phyloP scores from a whole-genome alignment of 2,888 invertebrate genomes.

The Drosophila gaucha region DNA sequence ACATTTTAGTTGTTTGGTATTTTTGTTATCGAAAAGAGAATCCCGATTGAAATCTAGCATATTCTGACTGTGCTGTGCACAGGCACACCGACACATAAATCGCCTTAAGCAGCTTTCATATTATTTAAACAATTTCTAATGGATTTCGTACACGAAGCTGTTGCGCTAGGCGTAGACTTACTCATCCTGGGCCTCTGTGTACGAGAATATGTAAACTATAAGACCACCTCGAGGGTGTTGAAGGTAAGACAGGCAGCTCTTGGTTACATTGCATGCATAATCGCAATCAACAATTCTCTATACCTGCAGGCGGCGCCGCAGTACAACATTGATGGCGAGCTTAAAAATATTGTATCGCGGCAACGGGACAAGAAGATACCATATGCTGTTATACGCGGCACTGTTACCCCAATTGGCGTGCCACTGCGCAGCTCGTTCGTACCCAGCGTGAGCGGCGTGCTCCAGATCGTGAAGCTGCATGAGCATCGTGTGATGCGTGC shows the following conservation, averaged over 20 bases:
- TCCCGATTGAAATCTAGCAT: constrained; percentile 1
- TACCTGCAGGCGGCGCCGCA: constrained; percentile 88
- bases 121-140: constrained; percentile 83
- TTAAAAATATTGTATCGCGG: constrained; percentile 87
- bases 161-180: constrained; percentile 90
- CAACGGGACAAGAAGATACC: constrained; percentile 88
- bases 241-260: constrained; percentile 86
- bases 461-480: constrained; percentile 91
- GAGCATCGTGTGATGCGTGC: constrained; percentile 93
- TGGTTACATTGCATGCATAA: constrained; percentile 11
- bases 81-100: constrained; percentile 30
- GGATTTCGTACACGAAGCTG: constrained; percentile 91
- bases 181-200: constrained; percentile 90
- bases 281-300: constrained; percentile 20
- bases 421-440: constrained; percentile 91
- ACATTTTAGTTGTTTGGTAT: constrained; percentile 19
- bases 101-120: constrained; percentile 14
- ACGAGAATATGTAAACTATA: constrained; percentile 90
- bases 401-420: constrained; percentile 90
- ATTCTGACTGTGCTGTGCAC: constrained; percentile 1
- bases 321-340: constrained; percentile 88
- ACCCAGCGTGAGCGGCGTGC: constrained; percentile 90
- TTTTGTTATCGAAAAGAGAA: constrained; percentile 8
- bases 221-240: constrained; percentile 89
- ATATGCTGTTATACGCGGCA: constrained; percentile 91